These are phyloP conservation scores for Drosophila pectinifera DNA, from an alignment of 1,140 invertebrate species.

Conservation along the genomic window DNA sequence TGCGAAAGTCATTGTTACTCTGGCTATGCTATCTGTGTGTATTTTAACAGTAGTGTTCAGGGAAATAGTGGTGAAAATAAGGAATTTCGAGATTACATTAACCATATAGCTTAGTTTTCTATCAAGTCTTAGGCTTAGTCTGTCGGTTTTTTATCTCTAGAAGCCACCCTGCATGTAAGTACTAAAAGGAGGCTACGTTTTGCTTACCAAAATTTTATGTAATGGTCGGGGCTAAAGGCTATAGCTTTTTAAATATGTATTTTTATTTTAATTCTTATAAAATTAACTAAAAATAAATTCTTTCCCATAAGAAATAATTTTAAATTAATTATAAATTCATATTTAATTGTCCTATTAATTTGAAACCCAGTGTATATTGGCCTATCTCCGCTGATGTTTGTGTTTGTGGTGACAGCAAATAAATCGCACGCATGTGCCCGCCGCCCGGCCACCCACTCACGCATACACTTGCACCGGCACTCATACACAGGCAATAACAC, in stretches of 20 bases:
- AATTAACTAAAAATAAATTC: too few relatives aligned
- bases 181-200: not conserved
- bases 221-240: not conserved
- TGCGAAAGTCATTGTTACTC: constrained; percentile 45
- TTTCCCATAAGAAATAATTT: not conserved
- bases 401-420: constrained; percentile 66
- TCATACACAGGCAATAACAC: constrained; percentile 47
- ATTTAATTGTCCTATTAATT: not conserved
- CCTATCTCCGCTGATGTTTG: constrained; percentile 36
- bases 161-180: not conserved
- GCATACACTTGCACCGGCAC: constrained; percentile 33
- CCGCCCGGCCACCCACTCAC: constrained; percentile 12
- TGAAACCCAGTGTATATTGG: constrained; percentile 10
- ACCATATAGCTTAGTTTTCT: too few relatives aligned
- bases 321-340: not conserved
- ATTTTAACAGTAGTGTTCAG: not conserved
- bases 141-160: not conserved
- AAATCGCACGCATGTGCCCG: constrained; percentile 72
- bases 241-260: too few relatives aligned
- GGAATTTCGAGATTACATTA: too few relatives aligned
- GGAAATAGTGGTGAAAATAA: not conserved
- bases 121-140: not conserved
- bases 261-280: not conserved
- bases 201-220: too few relatives aligned
- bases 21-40: not conserved